A percentile compares a stretch with the other conserved stretches of the same genome.
These are phyloP conservation scores for Trichogramma dendrolimi DNA, from an alignment of 2,888 invertebrate genomes.

Conservation along the genomic window DNA sequence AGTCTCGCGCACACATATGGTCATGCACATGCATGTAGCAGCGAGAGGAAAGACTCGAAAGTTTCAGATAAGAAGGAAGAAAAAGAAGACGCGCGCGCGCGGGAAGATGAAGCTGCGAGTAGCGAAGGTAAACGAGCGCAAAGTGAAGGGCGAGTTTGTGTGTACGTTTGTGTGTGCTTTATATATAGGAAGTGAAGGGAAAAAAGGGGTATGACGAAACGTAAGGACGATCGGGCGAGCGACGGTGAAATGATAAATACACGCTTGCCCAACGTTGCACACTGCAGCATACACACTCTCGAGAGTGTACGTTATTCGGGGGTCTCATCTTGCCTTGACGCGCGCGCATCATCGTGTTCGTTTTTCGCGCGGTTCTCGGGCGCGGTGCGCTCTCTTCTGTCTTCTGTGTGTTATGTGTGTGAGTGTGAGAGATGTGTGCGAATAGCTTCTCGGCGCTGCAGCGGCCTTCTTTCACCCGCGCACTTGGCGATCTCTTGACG, in stretches of 20 bases:
- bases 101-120: no score
- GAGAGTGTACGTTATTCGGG: slow-evolving; percentile 1
- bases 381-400: background rate
- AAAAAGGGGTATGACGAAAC: slow-evolving; percentile 8
- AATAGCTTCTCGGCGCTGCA: background rate
- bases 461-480: no score
- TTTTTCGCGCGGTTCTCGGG: slow-evolving; percentile 1
- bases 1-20: background rate
- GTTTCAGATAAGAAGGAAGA: slow-evolving; percentile 18
- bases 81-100: slow-evolving; percentile 4
- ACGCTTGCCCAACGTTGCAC: slow-evolving; percentile 1
- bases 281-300: no score
- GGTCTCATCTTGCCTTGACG: slow-evolving; percentile 21
- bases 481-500: no score
- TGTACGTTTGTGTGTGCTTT: no score
- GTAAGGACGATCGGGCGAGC: slow-evolving; percentile 22
- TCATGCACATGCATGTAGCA: background rate
- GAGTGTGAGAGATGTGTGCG: slow-evolving; percentile 1
- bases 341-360: background rate
- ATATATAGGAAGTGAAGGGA: slow-evolving; percentile 27
- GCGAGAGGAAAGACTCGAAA: slow-evolving; percentile 2
- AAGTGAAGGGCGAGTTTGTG: slow-evolving; percentile 12
- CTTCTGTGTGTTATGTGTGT: slow-evolving; percentile 9
- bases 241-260: slow-evolving; percentile 11
- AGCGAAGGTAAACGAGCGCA: background rate